Evolutionary conservation across 2,888 invertebrate genomes (phyloP).

Genomic region (Erynnis tages): DNA sequence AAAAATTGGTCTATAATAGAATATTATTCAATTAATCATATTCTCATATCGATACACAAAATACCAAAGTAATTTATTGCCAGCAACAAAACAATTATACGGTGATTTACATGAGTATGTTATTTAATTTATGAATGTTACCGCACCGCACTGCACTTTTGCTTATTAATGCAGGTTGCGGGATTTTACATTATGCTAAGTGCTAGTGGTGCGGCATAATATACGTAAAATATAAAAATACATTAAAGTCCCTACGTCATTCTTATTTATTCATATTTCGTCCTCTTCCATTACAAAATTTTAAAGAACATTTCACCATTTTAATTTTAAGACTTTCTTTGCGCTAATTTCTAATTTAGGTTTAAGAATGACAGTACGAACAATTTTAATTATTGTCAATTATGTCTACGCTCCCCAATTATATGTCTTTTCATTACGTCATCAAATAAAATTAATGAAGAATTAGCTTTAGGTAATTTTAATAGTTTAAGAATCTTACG

Average conservation of each 20-base stretch:
- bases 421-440: no score
- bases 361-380: no score
- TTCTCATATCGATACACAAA: neutral
- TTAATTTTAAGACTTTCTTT: no score
- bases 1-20: neutral
- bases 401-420: no score
- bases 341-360: no score
- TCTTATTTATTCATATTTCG: neutral
- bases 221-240: constrained; percentile 22
- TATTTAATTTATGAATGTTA: constrained; percentile 26
- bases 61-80: constrained; percentile 4
- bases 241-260: constrained; percentile 1
- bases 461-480: no score
- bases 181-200: constrained; percentile 25
- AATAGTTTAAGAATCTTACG: no score
- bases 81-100: constrained; percentile 8
- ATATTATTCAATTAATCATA: neutral
- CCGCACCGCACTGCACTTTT: constrained; percentile 25
- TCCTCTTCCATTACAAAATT: neutral
- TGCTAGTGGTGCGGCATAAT: constrained; percentile 9
- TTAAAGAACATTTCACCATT: no score
- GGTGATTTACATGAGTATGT: constrained; percentile 16
- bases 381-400: no score
- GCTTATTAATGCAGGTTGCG: constrained; percentile 27
- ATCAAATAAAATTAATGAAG: no score